A percentile compares a stretch with the other conserved stretches of the same genome.
These are phyloP conservation scores for Chaetops frenatus DNA, from an alignment of 2,113 vertebrate genomes.

Conservation along the genomic window DNA sequence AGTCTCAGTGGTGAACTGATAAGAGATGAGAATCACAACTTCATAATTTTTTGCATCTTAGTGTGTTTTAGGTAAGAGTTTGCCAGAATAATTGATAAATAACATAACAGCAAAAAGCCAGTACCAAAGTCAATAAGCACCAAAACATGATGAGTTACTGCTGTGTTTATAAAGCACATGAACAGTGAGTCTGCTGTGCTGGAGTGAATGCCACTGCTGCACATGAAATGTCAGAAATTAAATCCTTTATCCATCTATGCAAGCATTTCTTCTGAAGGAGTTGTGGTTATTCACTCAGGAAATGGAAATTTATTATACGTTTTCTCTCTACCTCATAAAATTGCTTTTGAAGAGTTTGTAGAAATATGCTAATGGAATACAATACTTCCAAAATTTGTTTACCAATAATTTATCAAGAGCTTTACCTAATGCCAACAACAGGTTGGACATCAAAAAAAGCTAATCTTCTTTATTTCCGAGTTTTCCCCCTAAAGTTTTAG, in stretches of 20 bases:
- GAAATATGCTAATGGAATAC: not conserved
- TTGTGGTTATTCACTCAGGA: not conserved
- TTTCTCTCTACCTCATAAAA: not conserved
- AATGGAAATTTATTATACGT: not conserved
- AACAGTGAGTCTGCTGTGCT: not conserved
- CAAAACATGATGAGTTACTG: not conserved
- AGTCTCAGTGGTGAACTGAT: not conserved
- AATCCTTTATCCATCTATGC: not conserved
- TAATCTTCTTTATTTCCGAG: not conserved
- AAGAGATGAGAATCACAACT: not conserved
- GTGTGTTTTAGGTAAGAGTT: not conserved
- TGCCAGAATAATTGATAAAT: not conserved
- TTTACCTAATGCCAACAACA: not conserved
- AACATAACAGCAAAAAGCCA: not conserved
- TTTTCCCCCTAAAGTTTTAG: not conserved
- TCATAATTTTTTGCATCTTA: not conserved
- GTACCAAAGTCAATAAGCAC: not conserved
- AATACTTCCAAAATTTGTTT: not conserved
- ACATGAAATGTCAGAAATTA: not conserved
- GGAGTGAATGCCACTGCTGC: not conserved
- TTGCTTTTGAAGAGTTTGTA: not conserved
- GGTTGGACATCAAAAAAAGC: not conserved
- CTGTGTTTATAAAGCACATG: not conserved
- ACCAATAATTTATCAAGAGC: not conserved
- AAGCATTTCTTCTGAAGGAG: not conserved